Percentiles rank a stretch among this genome's conserved stretches.
Evolutionary conservation across 2,797 vertebrate genomes (phyloP).

Genomic region (Platalea minor): DNA sequence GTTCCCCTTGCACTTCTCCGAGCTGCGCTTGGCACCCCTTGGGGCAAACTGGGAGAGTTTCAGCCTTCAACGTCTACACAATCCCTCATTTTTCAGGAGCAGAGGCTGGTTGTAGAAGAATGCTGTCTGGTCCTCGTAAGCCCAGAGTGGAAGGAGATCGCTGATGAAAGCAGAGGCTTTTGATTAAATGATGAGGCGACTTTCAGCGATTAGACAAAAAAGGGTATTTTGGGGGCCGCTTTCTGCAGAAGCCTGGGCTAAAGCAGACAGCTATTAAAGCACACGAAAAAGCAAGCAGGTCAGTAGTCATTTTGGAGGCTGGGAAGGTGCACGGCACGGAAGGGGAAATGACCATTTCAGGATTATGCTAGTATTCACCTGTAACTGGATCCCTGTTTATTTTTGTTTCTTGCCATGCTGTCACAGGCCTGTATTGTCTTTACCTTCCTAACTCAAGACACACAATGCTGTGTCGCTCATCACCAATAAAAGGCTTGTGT

Average conservation of each 20-base stretch:
- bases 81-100: conserved; percentile 52
- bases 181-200: conserved; percentile 24
- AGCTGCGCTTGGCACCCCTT: conserved; percentile 58
- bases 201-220: neutral
- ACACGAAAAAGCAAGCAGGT: neutral
- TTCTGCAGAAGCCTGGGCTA: neutral
- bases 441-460: conserved; percentile 57
- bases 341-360: neutral
- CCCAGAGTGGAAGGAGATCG: conserved; percentile 37
- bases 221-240: neutral
- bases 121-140: conserved; percentile 35
- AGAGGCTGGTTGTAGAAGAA: conserved; percentile 45
- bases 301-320: neutral
- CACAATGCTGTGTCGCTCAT: conserved; percentile 71
- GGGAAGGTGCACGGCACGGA: neutral
- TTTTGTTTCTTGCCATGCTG: conserved; percentile 27
- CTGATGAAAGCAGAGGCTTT: conserved; percentile 50
- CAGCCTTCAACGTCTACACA: conserved; percentile 43
- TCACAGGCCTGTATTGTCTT: conserved; percentile 45
- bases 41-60: conserved; percentile 52
- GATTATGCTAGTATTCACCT: conserved; percentile 8
- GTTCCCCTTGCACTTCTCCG: conserved; percentile 61
- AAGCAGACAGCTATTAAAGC: neutral
- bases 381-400: conserved; percentile 44
- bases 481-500: conserved; percentile 66